Conservation (phyloP, 2,797 vertebrate genomes). For the Adelosebastes latens region DNA sequence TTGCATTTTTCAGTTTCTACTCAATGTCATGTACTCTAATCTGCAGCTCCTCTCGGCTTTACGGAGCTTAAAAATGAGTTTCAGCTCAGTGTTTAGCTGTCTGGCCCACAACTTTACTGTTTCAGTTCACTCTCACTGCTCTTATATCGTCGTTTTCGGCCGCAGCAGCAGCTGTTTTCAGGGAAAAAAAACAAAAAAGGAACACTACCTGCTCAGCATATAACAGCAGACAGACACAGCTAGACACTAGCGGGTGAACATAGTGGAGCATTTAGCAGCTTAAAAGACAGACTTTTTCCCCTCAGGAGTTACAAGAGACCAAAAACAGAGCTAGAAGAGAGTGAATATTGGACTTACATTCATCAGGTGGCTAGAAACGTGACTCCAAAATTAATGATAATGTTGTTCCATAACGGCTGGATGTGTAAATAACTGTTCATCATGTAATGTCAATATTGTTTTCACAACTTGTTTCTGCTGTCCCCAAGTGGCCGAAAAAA, state of each 20-base stretch:
- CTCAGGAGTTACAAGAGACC: neutral
- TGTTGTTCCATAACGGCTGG: neutral
- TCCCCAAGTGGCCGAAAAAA: neutral
- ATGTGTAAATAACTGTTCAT: neutral
- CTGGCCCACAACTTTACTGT: too few relatives aligned
- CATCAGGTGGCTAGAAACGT: neutral
- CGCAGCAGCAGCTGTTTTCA: neutral
- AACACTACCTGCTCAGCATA: neutral
- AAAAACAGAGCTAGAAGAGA: neutral
- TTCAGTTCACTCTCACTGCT: neutral
- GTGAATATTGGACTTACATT: neutral
- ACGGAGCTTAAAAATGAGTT: neutral
- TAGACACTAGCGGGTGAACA: neutral
- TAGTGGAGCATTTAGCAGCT: neutral
- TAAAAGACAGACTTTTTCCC: too few relatives aligned
- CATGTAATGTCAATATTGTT: neutral
- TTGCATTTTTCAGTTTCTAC: neutral
- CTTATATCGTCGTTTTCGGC: neutral
- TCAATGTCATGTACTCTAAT: neutral
- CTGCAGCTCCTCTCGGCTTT: neutral
- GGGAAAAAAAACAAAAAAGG: neutral
- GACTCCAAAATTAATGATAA: neutral
- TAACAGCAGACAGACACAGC: neutral
- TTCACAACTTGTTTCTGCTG: neutral
- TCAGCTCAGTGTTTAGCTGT: neutral